Base-by-base conservation (phyloP, 2,888 invertebrate species). In the Mechanitis messenoides region DNA sequence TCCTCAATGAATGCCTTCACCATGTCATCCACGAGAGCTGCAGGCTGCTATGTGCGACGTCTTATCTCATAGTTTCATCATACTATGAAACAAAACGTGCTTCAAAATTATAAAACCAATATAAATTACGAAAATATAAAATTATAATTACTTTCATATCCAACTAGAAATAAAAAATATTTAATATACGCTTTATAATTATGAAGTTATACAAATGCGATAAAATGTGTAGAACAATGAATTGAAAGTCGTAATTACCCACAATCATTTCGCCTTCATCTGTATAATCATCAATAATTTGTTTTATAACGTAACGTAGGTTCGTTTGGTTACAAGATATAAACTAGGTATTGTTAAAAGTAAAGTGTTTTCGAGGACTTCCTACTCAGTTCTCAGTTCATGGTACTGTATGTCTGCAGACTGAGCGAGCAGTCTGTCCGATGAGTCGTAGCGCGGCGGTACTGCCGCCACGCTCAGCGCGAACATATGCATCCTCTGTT, bases 401-500 rank as follows among this genome's bases (percentile, higher is more conserved):
- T 74, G 76, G 83, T 74, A 70, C 74, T 73, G 72, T 74, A 74
- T 67, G 73, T 72, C 74, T 72, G 72, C 64, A 20, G 42, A 53
- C 59, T 59, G 60, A 62, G 62, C 60, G 62, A 75, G 72, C 86
- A 89, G 90, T 90, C 85, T 85, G 81, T 77, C 83, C 85, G 87
- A 90, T 89, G 89, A 87, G 86, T 84, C 89, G 87, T 87, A 85
- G 87, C 86, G 88, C 76, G 85, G 83, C 87, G 87, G 90, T 84
- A 85, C 82, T 88, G 86, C 85, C 84, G 84, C 81, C 79, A 72
- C 79, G 80, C 81, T 72, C 5, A 74, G 72, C 74, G 69, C 74
- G 72, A 80, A 74, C 77, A 73, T 71, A 67, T 72, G 62, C 69
- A 64, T 63, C 71, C 75, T 65, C 77, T 83, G 72, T 67, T 69